Evolutionary conservation across 64 coral and sea anemone species (phyloP).

Genomic region (Montipora capricornis): DNA sequence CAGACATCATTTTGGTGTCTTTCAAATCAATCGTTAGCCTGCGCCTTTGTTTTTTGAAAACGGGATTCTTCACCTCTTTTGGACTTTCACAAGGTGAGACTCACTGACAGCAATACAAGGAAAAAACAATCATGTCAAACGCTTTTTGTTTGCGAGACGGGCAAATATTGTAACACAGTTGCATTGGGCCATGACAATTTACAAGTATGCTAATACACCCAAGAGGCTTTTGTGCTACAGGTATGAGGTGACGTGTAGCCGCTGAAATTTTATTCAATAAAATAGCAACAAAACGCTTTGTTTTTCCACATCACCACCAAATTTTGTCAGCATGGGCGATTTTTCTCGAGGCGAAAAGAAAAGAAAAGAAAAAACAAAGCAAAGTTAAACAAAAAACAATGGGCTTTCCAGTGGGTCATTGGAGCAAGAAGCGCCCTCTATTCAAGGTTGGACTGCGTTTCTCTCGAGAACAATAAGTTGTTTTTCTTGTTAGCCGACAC

Average conservation of each 20-base stretch:
- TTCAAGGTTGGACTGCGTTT: too few relatives aligned
- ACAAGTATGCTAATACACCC: not conserved
- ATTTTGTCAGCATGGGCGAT: not conserved
- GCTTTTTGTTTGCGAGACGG: not conserved
- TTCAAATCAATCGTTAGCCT: not conserved
- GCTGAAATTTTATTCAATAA: not conserved
- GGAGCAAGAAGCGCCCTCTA: too few relatives aligned
- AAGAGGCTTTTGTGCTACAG: not conserved
- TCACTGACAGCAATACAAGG: not conserved
- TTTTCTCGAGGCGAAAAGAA: not conserved
- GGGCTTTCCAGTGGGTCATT: too few relatives aligned
- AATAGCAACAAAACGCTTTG: not conserved
- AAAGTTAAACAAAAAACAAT: too few relatives aligned
- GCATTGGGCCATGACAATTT: not conserved
- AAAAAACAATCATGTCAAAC: not conserved
- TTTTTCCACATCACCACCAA: not conserved
- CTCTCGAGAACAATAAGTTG: too few relatives aligned
- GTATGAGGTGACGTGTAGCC: not conserved
- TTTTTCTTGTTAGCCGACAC: too few relatives aligned
- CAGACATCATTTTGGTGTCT: conserved; percentile 8
- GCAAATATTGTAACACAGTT: not conserved
- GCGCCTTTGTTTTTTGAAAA: not conserved
- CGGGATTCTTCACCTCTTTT: not conserved
- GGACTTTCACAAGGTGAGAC: not conserved
- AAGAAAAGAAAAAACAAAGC: too few relatives aligned